Base-by-base conservation (phyloP, 2,113 vertebrate genomes). In the Plecturocebus donacophilus region DNA sequence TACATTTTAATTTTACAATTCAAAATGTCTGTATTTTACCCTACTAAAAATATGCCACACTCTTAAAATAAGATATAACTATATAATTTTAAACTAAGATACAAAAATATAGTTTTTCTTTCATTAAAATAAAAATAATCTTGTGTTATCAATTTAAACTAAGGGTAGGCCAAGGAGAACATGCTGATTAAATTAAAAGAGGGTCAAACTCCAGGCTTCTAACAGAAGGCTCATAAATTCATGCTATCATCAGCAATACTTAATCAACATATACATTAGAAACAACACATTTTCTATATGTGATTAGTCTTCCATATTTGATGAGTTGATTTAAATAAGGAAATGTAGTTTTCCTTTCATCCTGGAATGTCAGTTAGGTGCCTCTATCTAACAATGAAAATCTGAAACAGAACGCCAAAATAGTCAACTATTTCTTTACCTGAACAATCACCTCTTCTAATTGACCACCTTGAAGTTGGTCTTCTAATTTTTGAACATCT, bases 361-460 rank as follows among this genome's bases (percentile, higher is more conserved):
- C 49, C n/a, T 58, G 8, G 4, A 81, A 81, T 71, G 10, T 87
- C 35, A 81, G 10, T 81, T 96, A 90, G 91, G 27, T 92, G 21
- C 21, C 27, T 83, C 21, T 86, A 86, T 12, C 80, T 73, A 71
- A 45, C 25, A 90, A 76, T 56, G 47, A 95, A 91, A 10, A 96
- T 76, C 23, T 93, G 23, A 93, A 86, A 52, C 27, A 17, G 89
- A 95, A 77, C n/a, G 90, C 58, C 21, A 61, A 56, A 95, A 77
- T 27, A 87, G 30, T 75, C 66, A 86, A 71, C 56, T 47, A 85
- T 83, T 96, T 91, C 71, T 95, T 97, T 98, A 99, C 99, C 99
- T 99, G 99, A 93, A 98, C 77, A 96, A 99, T 99, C n/a, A 99
- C 99, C 98, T 99, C 99, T 98, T 99, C 99, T 96, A 99, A 99